Evolutionary conservation across 1,140 invertebrate species (phyloP), one percentile per base, ranked within the genome.

Genomic region (Drosophila tropicalis): DNA sequence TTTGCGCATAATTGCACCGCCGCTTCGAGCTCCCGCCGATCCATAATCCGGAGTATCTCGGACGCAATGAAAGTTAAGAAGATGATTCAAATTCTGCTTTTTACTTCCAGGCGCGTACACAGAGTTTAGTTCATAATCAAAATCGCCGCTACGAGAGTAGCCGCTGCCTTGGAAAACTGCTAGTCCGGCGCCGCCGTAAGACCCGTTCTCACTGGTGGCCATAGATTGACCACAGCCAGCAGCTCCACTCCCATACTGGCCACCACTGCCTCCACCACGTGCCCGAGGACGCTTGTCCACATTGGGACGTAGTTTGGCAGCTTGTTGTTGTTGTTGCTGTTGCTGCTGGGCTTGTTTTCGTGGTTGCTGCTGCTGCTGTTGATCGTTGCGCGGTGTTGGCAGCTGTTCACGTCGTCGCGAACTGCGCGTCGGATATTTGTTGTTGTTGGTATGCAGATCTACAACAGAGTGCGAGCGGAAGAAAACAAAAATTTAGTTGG

Each of bases 81-180:
- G 94, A 94, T 98, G 96, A 93, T 97, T 98, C 92, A 97, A 93
- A 93, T 97, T 98, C 93, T 96, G 96, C 94, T 98, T 98, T 93
- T 97, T 98, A 91, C 96, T 96, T 93, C 96, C 96, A 92, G 94
- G 95, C 87, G 94, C 92, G 94, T 96, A 95, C 79, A 96, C 94
- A 92, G 96, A 97, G 93, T 96, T 96, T 91, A 95, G 93, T 94
- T 98, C 97, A 93, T 95, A 94, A 79, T 95, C 94, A 72, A 74
- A 68, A 41, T 80, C 80, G 73, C 69, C 68, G 76, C 81, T 80
- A 85, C 79, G 72, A 22, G 58, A 36, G 80, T 89, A 90, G 83
- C 84, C 62, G 55, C 47, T 32, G 7, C 63, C 66, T 2, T 17
- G 7, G 25, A 61, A 1, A 34, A 32, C 56, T 66, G 73, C 82